Conservation (phyloP, 2,113 vertebrate species). For the Naja naja region DNA sequence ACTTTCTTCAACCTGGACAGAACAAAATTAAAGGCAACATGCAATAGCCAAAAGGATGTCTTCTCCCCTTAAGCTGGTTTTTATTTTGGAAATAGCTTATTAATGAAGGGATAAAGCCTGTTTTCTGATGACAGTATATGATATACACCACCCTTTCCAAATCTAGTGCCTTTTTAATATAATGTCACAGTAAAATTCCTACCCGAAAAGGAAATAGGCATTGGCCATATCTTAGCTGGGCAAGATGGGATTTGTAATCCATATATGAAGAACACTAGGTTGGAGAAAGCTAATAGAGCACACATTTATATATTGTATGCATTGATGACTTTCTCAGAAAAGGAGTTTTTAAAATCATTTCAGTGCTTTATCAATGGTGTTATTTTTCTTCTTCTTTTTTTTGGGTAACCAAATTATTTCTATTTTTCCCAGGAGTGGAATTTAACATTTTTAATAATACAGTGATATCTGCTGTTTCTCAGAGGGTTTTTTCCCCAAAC, state of each 20-base stretch:
- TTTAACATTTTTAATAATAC: conserved; percentile 75
- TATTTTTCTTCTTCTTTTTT: conserved; percentile 44
- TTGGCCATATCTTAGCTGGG: background rate
- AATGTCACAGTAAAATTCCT: background rate
- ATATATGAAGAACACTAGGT: background rate
- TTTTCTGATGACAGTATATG: conserved; percentile 66
- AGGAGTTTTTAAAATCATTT: conserved; percentile 60
- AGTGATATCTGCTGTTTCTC: conserved; percentile 71
- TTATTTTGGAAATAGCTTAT: conserved; percentile 62
- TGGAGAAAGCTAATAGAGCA: conserved; percentile 47
- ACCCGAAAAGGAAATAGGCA: background rate
- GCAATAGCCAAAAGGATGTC: conserved; percentile 68
- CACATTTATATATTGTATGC: conserved; percentile 66
- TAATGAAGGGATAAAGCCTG: conserved; percentile 53
- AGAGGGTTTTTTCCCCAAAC: conserved; percentile 68
- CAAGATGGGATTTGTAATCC: background rate
- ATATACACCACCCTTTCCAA: conserved; percentile 28
- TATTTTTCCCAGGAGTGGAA: conserved; percentile 76
- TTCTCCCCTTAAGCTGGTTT: conserved; percentile 60
- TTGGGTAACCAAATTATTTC: conserved; percentile 78
- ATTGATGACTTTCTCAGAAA: conserved; percentile 63
- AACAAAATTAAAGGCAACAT: conserved; percentile 81
- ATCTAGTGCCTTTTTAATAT: background rate
- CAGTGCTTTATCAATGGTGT: conserved; percentile 66
- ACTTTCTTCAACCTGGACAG: conserved; percentile 66